Conservation (phyloP, 2,113 vertebrate species). For the Laticauda colubrina region DNA sequence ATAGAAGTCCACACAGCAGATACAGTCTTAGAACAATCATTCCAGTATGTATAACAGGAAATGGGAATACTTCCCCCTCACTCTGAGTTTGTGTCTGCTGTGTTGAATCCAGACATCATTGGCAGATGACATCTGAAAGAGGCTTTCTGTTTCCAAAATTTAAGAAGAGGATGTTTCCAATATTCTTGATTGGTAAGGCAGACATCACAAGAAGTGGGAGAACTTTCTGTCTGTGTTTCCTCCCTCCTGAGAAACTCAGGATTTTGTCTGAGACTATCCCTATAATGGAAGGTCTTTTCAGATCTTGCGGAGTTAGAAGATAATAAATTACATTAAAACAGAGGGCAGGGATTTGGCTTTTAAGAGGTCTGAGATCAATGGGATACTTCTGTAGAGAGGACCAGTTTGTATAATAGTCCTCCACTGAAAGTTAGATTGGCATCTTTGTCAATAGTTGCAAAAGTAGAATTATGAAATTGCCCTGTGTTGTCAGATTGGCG, state of each 20-base stretch:
- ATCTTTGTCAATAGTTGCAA: not conserved
- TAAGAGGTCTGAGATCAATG: not conserved
- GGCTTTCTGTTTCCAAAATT: not conserved
- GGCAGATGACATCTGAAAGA: not conserved
- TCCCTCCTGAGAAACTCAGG: not conserved
- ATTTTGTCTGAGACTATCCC: not conserved
- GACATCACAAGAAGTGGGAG: not conserved
- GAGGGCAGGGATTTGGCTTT: not conserved
- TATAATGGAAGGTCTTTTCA: not conserved
- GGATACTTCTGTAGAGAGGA: not conserved
- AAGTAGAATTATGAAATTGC: not conserved
- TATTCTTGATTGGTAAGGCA: not conserved
- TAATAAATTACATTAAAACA: not conserved
- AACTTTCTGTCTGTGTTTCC: not conserved
- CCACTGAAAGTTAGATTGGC: not conserved
- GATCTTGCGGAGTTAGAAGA: not conserved
- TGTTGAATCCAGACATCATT: not conserved
- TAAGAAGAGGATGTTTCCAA: not conserved
- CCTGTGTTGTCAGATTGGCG: not conserved
- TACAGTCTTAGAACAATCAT: not conserved
- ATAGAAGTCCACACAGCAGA: not conserved
- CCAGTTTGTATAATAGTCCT: not conserved
- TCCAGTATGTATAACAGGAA: not conserved
- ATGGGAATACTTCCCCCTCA: not conserved
- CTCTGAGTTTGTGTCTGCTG: not conserved